phyloP scores from a whole-genome alignment of 2,797 vertebrate genomes.

The Periophthalmus magnuspinnatus region DNA sequence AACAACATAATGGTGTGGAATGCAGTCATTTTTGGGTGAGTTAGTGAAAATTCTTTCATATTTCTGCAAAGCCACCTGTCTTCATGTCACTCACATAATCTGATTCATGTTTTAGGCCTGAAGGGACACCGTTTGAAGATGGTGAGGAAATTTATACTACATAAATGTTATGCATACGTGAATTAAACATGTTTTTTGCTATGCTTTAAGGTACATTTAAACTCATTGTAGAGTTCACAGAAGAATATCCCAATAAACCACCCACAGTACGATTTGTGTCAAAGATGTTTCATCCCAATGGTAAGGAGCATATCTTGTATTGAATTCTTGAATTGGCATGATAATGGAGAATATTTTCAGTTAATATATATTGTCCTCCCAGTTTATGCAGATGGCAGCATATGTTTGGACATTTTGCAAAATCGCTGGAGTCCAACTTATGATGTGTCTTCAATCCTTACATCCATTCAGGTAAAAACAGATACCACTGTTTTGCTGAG shows the following conservation, averaged over 20 bases:
- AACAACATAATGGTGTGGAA: slow-evolving; percentile 99
- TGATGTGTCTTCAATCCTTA: slow-evolving; percentile 98
- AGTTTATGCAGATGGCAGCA: slow-evolving; percentile 99
- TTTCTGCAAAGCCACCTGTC: not conserved
- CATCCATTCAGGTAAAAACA: slow-evolving; percentile 92
- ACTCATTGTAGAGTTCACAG: slow-evolving; percentile 98
- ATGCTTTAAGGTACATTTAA: slow-evolving; percentile 92
- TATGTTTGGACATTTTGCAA: slow-evolving; percentile 99
- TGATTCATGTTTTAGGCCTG: slow-evolving; percentile 79
- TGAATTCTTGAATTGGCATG: not conserved
- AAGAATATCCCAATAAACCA: slow-evolving; percentile 99
- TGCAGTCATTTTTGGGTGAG: slow-evolving; percentile 97
- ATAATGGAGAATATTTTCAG: not conserved
- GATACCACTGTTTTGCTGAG: not conserved
- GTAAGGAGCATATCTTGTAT: slow-evolving; percentile 65
- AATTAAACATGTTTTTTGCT: not conserved
- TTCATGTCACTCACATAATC: slow-evolving; percentile 2
- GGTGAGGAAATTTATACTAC: slow-evolving; percentile 79
- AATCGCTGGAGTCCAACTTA: slow-evolving; percentile 99
- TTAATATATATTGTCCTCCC: slow-evolving; percentile 24
- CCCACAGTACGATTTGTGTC: slow-evolving; percentile 98
- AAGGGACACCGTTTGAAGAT: slow-evolving; percentile 98
- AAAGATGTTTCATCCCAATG: slow-evolving; percentile 99
- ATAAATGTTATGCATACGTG: not conserved
- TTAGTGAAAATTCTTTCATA: not conserved